A percentile compares a stretch with the other conserved stretches of the same genome.
Conservation (phyloP, 2,888 invertebrate genomes). For the Druceiella hillmani region DNA sequence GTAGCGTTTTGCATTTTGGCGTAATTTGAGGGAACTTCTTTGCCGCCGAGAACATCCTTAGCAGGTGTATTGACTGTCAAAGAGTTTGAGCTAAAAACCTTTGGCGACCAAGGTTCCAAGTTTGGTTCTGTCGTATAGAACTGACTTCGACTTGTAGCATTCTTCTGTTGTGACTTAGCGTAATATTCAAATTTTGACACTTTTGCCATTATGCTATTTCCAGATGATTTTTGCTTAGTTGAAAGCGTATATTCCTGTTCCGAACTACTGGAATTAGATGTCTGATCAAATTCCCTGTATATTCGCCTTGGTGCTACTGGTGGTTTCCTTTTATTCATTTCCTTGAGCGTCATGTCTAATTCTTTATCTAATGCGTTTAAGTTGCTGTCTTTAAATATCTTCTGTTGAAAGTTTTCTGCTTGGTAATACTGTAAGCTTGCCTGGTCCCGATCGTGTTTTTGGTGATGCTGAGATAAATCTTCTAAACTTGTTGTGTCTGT, state of each 20-base stretch:
- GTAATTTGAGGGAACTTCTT: slow-evolving; percentile 53
- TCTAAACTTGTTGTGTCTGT: too few relatives aligned
- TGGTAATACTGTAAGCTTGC: slow-evolving; percentile 39
- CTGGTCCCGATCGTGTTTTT: slow-evolving; percentile 32
- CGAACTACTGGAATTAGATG: slow-evolving; percentile 41
- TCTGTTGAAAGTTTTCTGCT: slow-evolving; percentile 35
- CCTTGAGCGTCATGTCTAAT: slow-evolving; percentile 43
- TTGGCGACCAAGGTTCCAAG: slow-evolving; percentile 59
- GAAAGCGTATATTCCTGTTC: slow-evolving; percentile 35
- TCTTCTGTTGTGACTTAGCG: slow-evolving; percentile 59
- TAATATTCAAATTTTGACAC: slow-evolving; percentile 77
- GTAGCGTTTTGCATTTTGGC: slow-evolving; percentile 54
- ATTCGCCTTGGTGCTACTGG: slow-evolving; percentile 59
- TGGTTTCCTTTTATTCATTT: slow-evolving; percentile 56
- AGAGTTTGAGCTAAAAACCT: slow-evolving; percentile 75
- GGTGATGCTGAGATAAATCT: too few relatives aligned
- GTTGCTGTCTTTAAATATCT: slow-evolving; percentile 38
- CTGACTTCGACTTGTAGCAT: slow-evolving; percentile 39
- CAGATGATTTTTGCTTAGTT: slow-evolving; percentile 35
- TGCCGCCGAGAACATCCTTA: slow-evolving; percentile 70
- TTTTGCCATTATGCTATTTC: slow-evolving; percentile 67
- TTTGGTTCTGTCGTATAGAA: slow-evolving; percentile 37
- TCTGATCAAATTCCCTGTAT: slow-evolving; percentile 44
- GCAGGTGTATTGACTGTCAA: slow-evolving; percentile 77
- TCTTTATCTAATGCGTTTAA: slow-evolving; percentile 42